A percentile compares a stretch with the other conserved stretches of the same genome.
Evolutionary conservation across 2,113 vertebrate species (phyloP).

Genomic region (Lophura nycthemera): DNA sequence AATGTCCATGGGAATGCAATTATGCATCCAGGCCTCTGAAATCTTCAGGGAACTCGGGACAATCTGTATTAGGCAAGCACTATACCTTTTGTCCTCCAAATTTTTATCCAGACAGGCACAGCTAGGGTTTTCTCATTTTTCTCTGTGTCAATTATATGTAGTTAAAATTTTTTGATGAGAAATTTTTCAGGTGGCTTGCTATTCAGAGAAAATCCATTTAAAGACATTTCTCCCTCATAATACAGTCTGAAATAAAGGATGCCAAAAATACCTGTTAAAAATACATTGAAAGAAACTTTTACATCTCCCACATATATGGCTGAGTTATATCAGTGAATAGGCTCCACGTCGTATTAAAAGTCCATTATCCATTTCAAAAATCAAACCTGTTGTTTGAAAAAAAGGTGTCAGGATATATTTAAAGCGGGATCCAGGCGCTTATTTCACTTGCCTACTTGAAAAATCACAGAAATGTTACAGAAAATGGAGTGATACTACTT

Average conservation of each 20-base stretch:
- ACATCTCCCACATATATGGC: background rate
- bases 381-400: background rate
- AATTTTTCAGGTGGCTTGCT: background rate
- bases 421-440: background rate
- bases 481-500: background rate
- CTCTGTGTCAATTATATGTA: conserved; percentile 10
- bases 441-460: background rate
- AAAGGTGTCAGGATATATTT: background rate
- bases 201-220: conserved; percentile 26
- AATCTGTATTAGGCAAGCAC: background rate
- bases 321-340: background rate
- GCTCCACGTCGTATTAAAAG: background rate
- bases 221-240: background rate
- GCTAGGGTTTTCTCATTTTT: background rate
- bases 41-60: conserved; percentile 18
- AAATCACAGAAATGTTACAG: background rate
- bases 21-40: conserved; percentile 55
- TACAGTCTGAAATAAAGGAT: conserved; percentile 38
- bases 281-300: conserved; percentile 14
- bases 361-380: conserved; percentile 22
- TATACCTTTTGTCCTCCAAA: background rate
- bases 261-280: conserved; percentile 31
- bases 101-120: background rate
- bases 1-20: conserved; percentile 46
- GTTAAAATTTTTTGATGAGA: background rate